A percentile compares a stretch with the other conserved stretches of the same genome.
Conservation (phyloP, 2,797 vertebrate genomes). For the Protonibea diacanthus region DNA sequence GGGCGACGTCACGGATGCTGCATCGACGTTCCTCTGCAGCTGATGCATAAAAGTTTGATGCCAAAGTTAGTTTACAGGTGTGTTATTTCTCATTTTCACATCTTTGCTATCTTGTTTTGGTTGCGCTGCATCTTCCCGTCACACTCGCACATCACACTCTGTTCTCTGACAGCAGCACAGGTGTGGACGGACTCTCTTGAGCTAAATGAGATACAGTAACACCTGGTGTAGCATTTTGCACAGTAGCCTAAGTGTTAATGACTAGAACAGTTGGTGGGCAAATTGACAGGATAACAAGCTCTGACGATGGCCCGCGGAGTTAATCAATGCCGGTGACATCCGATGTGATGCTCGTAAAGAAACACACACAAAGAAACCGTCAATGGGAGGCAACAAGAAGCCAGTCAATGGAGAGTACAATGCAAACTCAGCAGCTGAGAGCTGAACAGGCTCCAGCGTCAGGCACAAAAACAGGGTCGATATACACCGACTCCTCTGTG, state of each 20-base stretch:
- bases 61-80: background rate
- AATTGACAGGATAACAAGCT: constrained; percentile 69
- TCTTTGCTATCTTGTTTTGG: background rate
- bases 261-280: constrained; percentile 53
- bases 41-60: background rate
- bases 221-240: constrained; percentile 50
- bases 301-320: constrained; percentile 40
- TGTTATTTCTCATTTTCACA: background rate
- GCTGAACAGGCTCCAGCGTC: constrained; percentile 25
- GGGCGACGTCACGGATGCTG: background rate
- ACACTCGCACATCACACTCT: constrained; percentile 9
- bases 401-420: constrained; percentile 43
- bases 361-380: constrained; percentile 19
- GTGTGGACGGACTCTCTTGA: constrained; percentile 32
- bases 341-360: constrained; percentile 3
- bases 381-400: constrained; percentile 22
- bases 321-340: constrained; percentile 58
- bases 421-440: constrained; percentile 39
- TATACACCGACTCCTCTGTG: constrained; percentile 21
- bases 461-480: background rate
- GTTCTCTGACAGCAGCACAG: constrained; percentile 59
- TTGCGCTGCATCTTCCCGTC: constrained; percentile 17
- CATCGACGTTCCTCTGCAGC: background rate
- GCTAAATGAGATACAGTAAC: constrained; percentile 48
- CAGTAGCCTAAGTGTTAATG: constrained; percentile 54